Conservation (phyloP, 2,113 vertebrate genomes). For the Oreocharis arfaki region DNA sequence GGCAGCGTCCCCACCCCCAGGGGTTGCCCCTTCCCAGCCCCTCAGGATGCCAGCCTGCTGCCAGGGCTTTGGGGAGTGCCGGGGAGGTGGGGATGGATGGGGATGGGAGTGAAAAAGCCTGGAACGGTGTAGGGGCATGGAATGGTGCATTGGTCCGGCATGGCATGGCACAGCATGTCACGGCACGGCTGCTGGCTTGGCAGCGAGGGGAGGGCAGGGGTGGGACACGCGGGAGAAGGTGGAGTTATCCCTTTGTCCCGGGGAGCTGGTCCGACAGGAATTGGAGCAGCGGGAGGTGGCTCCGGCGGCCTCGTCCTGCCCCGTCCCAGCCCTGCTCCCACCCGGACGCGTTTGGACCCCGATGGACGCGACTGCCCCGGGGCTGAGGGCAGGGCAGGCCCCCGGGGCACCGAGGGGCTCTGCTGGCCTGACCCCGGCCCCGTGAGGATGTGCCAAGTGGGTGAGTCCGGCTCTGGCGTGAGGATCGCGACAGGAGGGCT, state of each 20-base stretch:
- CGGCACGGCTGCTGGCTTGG: accelerated
- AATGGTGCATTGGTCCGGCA: not conserved
- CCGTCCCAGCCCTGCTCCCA: not conserved
- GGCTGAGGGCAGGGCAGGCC: not conserved
- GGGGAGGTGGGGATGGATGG: not conserved
- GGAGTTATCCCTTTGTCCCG: slow-evolving; percentile 8
- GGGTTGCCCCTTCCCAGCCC: not conserved
- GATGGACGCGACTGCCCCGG: accelerated
- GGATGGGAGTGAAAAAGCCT: not conserved
- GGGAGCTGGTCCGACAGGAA: slow-evolving; percentile 64
- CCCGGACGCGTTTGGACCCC: accelerated
- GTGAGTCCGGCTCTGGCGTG: not conserved
- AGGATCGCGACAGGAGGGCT: accelerated
- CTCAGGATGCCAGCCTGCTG: not conserved
- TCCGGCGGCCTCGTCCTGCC: not conserved
- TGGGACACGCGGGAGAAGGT: not conserved
- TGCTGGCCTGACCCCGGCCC: not conserved
- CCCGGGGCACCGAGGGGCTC: not conserved
- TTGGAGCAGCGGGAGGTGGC: not conserved
- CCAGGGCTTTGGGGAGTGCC: accelerated
- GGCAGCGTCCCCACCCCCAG: not conserved
- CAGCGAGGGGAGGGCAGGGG: not conserved
- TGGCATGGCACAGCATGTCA: accelerated
- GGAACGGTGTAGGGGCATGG: accelerated
- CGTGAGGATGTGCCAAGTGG: slow-evolving; percentile 64